Percentiles rank a stretch among this genome's conserved stretches.
Conservation (phyloP, 2,113 vertebrate genomes). For the Erythrocercus mccallii region DNA sequence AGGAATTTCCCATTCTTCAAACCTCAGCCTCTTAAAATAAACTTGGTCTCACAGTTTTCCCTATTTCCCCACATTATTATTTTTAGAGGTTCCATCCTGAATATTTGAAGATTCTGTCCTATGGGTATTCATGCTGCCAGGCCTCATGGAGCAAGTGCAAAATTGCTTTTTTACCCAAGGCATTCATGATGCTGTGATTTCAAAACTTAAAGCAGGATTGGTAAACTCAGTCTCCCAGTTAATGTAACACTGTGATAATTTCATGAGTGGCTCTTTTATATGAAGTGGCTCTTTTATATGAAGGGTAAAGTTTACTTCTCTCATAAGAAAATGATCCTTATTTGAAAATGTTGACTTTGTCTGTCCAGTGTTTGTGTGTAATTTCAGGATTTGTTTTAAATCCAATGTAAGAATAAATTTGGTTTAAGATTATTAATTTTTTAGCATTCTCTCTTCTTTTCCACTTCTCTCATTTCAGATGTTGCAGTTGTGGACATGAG, state of each 20-base stretch:
- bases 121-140: background rate
- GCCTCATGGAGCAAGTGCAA: background rate
- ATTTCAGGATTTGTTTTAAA: constrained; percentile 1
- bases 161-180: background rate
- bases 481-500: constrained; percentile 96
- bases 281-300: background rate
- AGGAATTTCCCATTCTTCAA: background rate
- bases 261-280: background rate
- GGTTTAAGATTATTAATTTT: background rate
- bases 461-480: constrained; percentile 73
- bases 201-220: background rate
- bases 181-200: background rate
- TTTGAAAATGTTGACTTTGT: background rate
- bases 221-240: background rate
- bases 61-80: background rate
- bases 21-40: background rate
- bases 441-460: background rate
- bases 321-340: background rate
- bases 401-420: background rate
- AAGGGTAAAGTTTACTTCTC: background rate
- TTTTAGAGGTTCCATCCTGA: background rate
- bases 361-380: background rate
- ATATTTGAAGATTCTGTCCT: background rate
- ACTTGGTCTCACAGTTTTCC: background rate
- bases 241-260: background rate